Percentiles rank a stretch among this genome's conserved stretches.
Conservation (phyloP, 1,140 invertebrate genomes). For the Macrobrachium nipponense region DNA sequence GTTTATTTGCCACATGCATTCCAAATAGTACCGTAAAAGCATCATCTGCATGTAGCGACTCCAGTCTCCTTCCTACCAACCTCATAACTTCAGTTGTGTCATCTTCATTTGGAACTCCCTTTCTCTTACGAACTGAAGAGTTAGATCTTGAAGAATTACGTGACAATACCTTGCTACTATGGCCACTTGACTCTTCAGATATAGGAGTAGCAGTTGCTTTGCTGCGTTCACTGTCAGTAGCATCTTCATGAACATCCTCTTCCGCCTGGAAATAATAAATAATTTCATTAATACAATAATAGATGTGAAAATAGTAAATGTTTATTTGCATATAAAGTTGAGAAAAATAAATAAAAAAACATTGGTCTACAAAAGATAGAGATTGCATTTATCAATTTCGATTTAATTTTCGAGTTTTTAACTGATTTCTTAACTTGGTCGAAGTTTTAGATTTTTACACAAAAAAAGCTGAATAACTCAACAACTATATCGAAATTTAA, state of each 20-base stretch:
- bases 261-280: slow-evolving; percentile 29
- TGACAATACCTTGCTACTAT: slow-evolving; percentile 27
- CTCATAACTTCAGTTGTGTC: slow-evolving; percentile 28
- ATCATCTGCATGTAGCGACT: slow-evolving; percentile 24
- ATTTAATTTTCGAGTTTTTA: too few relatives aligned
- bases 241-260: slow-evolving; percentile 24
- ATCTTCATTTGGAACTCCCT: slow-evolving; percentile 25
- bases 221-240: slow-evolving; percentile 16
- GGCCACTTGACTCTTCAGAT: slow-evolving; percentile 20
- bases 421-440: slow-evolving; percentile 14
- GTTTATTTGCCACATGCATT: slow-evolving; percentile 26
- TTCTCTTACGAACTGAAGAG: slow-evolving; percentile 24
- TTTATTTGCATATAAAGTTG: slow-evolving; percentile 15
- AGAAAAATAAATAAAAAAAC: slow-evolving; percentile 28
- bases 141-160: slow-evolving; percentile 26
- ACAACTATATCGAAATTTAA: slow-evolving; percentile 25
- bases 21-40: slow-evolving; percentile 26
- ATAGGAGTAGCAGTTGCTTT: slow-evolving; percentile 25
- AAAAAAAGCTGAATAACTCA: slow-evolving; percentile 24
- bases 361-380: slow-evolving; percentile 16
- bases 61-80: slow-evolving; percentile 26
- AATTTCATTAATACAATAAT: slow-evolving; percentile 29
- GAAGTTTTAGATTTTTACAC: slow-evolving; percentile 19
- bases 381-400: neutral
- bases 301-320: slow-evolving; percentile 25